Evolutionary conservation across 2,113 vertebrate species (phyloP), one percentile per base, ranked within the genome.

Genomic region (Cnemophilus loriae): DNA sequence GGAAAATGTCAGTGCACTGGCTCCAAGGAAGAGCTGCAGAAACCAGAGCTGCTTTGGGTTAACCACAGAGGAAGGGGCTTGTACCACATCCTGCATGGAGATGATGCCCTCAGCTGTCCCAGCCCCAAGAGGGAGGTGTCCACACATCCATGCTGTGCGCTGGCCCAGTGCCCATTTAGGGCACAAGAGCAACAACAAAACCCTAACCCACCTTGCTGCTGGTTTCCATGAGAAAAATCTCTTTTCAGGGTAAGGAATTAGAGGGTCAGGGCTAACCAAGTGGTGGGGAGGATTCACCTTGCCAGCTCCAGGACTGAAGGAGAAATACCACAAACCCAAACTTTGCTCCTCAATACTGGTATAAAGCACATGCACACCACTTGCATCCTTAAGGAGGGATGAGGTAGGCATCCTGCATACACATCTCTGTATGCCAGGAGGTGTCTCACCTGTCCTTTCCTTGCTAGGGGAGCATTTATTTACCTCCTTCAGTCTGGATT

Each of bases 91-190:
- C 65, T 56, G 16, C 17, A 9, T 4, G 11, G 70, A 41, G 55
- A 42, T 9, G 41, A 39, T 82, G 37, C 16, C 41, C 32, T 64
- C 49, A 32, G 33, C 69, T 78, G 30, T 57, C 30, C 26, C 57
- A 64, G 33, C 37, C 46, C 52, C 64, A 3, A 1, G 26, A 74
- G 32, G 13, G 37, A 64, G 37, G 32, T 8, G 1, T n/a, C n/a
- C 18, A 20, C 44, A n/a, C 11, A 32, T 22, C 28, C 19, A 1
- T 16, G 18, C 55, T 75, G 23, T 75, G 35, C 35, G 15, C 13
- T 77, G 35, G 9, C 46, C 32, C 22, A 14, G 11, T 19, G 41
- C 49, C 16, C 0, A 0, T 41, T 79, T 13, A 37, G 28, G 28
- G 21, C 68, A 74, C 11, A 30, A 80, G 26, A 73, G n/a, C 61